phyloP scores from a whole-genome alignment of 2,797 vertebrate species.

The Erethizon dorsatum region DNA sequence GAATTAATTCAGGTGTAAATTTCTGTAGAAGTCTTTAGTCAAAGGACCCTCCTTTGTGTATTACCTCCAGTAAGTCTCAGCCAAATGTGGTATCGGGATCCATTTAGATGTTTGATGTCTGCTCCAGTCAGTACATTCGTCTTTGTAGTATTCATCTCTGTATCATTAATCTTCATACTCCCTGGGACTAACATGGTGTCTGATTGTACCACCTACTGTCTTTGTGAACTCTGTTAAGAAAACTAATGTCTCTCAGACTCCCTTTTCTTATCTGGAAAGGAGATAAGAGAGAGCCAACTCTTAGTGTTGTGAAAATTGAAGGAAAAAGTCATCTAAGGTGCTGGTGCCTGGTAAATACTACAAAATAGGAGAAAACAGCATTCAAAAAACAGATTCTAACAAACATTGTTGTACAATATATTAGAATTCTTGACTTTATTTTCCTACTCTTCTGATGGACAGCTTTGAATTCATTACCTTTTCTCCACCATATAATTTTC shows the following conservation, averaged over 20 bases:
- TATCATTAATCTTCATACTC: constrained; percentile 1
- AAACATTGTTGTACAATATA: background rate
- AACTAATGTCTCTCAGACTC: constrained; percentile 38
- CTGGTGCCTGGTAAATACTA: constrained; percentile 9
- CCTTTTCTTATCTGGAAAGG: constrained; percentile 70
- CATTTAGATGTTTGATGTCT: background rate
- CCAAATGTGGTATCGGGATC: background rate
- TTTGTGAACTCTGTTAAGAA: constrained; percentile 41
- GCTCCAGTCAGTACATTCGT: background rate
- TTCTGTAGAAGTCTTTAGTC: constrained; percentile 12
- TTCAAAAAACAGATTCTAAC: background rate
- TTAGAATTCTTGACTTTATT: background rate
- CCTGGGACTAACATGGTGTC: background rate
- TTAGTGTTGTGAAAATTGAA: constrained; percentile 26
- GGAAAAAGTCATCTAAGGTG: constrained; percentile 39
- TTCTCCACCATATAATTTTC: background rate
- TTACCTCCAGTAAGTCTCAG: background rate
- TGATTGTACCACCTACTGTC: constrained; percentile 59
- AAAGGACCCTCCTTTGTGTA: background rate
- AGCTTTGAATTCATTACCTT: background rate
- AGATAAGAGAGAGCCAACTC: constrained; percentile 55
- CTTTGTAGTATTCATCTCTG: constrained; percentile 39
- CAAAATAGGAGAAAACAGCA: background rate
- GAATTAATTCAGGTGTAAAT: constrained; percentile 1
- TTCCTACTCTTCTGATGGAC: background rate